Conservation (phyloP, 2,113 vertebrate genomes). For the Lethenteron reissneri region DNA sequence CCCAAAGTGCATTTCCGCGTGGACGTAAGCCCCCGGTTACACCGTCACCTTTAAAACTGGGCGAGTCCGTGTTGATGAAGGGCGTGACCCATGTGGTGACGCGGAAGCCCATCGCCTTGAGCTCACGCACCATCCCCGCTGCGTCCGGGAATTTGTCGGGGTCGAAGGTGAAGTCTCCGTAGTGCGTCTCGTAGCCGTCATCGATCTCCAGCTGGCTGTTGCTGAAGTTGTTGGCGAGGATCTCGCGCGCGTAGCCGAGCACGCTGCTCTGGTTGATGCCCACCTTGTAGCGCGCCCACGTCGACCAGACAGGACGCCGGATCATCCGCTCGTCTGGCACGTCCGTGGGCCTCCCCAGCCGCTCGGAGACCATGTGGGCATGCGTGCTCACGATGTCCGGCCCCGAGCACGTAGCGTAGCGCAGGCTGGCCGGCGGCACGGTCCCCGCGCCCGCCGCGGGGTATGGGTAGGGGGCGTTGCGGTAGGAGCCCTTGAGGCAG, state of each 20-base stretch:
- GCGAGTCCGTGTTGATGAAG: slow-evolving; percentile 50
- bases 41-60: slow-evolving; percentile 22
- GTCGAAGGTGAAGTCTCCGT: slow-evolving; percentile 65
- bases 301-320: slow-evolving; percentile 58
- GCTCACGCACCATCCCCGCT: slow-evolving; percentile 39
- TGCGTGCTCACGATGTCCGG: slow-evolving; percentile 60
- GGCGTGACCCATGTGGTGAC: slow-evolving; percentile 63
- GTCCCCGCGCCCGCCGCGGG: slow-evolving; percentile 25
- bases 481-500: slow-evolving; percentile 31
- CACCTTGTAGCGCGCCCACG: slow-evolving; percentile 51
- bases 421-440: slow-evolving; percentile 57
- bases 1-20: too few species aligned
- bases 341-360: slow-evolving; percentile 38
- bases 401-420: slow-evolving; percentile 66
- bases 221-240: slow-evolving; percentile 46
- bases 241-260: slow-evolving; percentile 27
- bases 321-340: slow-evolving; percentile 41
- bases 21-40: too few species aligned
- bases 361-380: slow-evolving; percentile 60
- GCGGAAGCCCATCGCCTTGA: slow-evolving; percentile 35
- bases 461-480: too few species aligned
- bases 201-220: slow-evolving; percentile 63
- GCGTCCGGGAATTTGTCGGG: slow-evolving; percentile 46
- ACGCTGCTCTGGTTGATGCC: slow-evolving; percentile 50
- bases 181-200: slow-evolving; percentile 40